A percentile compares a stretch with the other conserved stretches of the same genome.
phyloP scores from a whole-genome alignment of 2,888 invertebrate genomes.

The Stegana nigrithorax region DNA sequence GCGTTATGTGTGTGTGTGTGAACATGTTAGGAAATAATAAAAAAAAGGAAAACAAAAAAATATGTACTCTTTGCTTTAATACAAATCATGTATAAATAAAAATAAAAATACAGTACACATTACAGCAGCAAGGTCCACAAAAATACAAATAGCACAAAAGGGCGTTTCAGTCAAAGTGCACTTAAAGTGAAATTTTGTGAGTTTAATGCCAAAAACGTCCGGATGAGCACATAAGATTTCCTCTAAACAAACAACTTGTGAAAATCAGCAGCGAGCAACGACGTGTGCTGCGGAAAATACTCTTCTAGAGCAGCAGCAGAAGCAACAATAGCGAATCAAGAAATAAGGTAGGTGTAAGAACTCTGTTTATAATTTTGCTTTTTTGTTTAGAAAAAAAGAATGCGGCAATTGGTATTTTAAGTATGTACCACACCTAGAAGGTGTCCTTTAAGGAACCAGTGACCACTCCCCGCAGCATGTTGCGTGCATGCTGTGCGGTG shows the following conservation, averaged over 20 bases:
- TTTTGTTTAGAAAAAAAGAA: too few relatives aligned
- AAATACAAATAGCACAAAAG: conserved; percentile 41
- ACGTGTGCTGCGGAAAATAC: too few relatives aligned
- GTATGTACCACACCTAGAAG: too few relatives aligned
- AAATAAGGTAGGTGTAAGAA: conserved; percentile 40
- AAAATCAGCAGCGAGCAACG: too few relatives aligned
- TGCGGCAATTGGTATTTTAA: too few relatives aligned
- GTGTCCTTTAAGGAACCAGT: too few relatives aligned
- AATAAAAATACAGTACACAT: not conserved
- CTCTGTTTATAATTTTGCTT: not conserved
- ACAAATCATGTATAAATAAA: not conserved
- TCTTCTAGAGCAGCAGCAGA: too few relatives aligned
- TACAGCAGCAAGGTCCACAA: not conserved
- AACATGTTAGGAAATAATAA: conserved; percentile 26
- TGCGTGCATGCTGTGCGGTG: too few relatives aligned
- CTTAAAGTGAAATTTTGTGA: too few relatives aligned
- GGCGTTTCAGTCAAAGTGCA: conserved; percentile 46
- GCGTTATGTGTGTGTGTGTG: conserved; percentile 16
- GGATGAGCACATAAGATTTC: too few relatives aligned
- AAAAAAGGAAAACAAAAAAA: conserved; percentile 25
- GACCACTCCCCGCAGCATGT: too few relatives aligned
- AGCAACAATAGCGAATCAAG: conserved; percentile 14
- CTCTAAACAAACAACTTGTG: too few relatives aligned
- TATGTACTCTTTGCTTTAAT: not conserved
- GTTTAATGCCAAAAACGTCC: conserved; percentile 38